phyloP scores from a whole-genome alignment of 2,797 vertebrate genomes.

The Pipistrellus kuhlii region DNA sequence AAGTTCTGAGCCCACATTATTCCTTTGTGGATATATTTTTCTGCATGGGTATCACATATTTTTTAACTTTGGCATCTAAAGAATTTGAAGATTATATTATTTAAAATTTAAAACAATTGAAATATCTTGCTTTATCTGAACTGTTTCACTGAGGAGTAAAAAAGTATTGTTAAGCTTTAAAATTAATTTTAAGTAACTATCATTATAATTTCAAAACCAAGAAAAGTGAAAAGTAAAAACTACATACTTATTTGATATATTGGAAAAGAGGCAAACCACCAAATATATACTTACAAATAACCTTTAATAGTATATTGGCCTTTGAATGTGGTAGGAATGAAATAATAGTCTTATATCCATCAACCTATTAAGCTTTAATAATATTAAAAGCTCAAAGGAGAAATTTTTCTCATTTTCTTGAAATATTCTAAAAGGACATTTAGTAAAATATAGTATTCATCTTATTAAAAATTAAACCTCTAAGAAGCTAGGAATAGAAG shows the following conservation, averaged over 20 bases:
- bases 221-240: conserved; percentile 14
- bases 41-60: background rate
- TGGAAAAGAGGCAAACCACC: background rate
- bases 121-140: background rate
- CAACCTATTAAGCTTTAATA: conserved; percentile 1
- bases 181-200: background rate
- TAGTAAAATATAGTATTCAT: background rate
- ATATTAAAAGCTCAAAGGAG: conserved; percentile 19
- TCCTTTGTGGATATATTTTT: background rate
- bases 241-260: background rate
- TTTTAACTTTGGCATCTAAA: background rate
- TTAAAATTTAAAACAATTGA: background rate
- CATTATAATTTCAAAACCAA: background rate
- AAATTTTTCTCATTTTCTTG: background rate
- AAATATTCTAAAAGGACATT: background rate
- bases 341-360: background rate
- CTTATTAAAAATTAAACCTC: conserved; percentile 34
- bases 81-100: background rate
- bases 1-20: background rate
- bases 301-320: background rate
- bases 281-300: background rate
- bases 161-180: background rate
- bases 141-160: background rate
- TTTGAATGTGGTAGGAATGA: conserved; percentile 6
- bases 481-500: background rate